Evolutionary conservation across 2,113 vertebrate genomes (phyloP).

Genomic region (Phocoena phocoena): DNA sequence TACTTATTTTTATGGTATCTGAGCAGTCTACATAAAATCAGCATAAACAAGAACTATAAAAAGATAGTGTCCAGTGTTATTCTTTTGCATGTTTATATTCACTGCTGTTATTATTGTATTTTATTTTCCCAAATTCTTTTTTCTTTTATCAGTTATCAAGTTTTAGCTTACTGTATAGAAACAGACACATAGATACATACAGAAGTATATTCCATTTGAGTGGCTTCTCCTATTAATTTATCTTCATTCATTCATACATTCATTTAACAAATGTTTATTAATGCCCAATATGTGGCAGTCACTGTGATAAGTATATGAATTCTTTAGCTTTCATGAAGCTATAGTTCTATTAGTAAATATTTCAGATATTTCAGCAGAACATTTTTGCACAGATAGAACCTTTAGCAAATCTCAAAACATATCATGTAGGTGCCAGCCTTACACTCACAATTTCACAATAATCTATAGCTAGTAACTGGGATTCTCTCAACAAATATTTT

Average conservation of each 20-base stretch:
- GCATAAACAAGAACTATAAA: not conserved
- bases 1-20: not conserved
- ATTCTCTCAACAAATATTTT: not conserved
- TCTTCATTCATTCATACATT: not conserved
- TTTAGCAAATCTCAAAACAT: not conserved
- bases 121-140: not conserved
- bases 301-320: not conserved
- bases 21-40: not conserved
- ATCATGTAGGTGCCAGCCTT: not conserved
- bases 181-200: not conserved
- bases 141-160: not conserved
- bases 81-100: not conserved
- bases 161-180: not conserved
- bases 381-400: not conserved
- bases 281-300: not conserved
- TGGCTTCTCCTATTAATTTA: constrained; percentile 22
- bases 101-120: not conserved
- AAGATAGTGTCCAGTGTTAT: not conserved
- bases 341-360: not conserved
- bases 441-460: not conserved
- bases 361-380: not conserved
- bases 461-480: not conserved
- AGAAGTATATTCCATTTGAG: not conserved
- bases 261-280: not conserved
- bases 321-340: not conserved